phyloP scores from a whole-genome alignment of 1,140 invertebrate species.

The Drosophila arawakana region DNA sequence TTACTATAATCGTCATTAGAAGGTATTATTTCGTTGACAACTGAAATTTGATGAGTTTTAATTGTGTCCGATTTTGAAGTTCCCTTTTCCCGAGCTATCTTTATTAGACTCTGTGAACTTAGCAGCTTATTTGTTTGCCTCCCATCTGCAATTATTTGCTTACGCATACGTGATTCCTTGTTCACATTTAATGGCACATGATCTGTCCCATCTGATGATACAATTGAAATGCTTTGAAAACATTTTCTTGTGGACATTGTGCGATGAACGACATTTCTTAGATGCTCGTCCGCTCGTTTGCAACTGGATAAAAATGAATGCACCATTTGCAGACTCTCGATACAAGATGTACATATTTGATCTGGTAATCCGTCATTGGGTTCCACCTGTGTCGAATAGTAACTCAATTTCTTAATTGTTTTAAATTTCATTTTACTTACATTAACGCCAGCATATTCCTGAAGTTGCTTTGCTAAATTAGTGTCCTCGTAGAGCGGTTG shows the following conservation, averaged over 20 bases:
- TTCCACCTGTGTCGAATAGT: slow-evolving; percentile 41
- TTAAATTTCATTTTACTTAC: slow-evolving; percentile 22
- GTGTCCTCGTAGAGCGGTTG: slow-evolving; percentile 41
- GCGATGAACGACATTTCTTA: slow-evolving; percentile 52
- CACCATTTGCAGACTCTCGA: slow-evolving; percentile 41
- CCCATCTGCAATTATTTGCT: slow-evolving; percentile 32
- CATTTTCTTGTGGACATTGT: slow-evolving; percentile 55
- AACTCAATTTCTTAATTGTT: background rate
- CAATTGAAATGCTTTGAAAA: slow-evolving; percentile 15
- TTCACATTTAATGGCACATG: background rate
- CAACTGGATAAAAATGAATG: slow-evolving; percentile 57
- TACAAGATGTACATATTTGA: slow-evolving; percentile 64
- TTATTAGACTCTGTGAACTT: background rate
- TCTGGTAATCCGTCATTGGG: slow-evolving; percentile 65
- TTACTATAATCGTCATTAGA: background rate
- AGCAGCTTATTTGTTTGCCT: background rate
- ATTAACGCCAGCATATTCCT: slow-evolving; percentile 48
- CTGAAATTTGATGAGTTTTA: background rate
- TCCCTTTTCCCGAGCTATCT: background rate
- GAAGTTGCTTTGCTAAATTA: slow-evolving; percentile 42
- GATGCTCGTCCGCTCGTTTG: slow-evolving; percentile 51
- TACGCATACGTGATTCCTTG: slow-evolving; percentile 20
- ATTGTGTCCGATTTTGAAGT: background rate
- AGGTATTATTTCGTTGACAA: background rate
- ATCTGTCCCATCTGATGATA: background rate